A percentile compares a stretch with the other conserved stretches of the same genome.
These are phyloP conservation scores for Microcebus griseorufus DNA, from an alignment of 2,113 vertebrate genomes.

Conservation along the genomic window DNA sequence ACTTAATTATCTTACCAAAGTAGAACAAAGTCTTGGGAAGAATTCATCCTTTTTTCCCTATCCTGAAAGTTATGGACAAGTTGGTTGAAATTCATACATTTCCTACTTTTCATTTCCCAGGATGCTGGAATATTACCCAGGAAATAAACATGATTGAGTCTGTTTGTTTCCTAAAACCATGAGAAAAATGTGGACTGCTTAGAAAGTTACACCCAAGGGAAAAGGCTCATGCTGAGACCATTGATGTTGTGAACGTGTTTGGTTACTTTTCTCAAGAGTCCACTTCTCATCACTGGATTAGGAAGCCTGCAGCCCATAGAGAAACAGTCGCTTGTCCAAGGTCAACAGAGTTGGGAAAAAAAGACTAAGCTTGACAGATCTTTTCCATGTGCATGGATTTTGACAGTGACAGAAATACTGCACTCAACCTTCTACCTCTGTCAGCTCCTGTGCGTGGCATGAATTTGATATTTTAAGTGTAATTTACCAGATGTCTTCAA, in stretches of 20 bases:
- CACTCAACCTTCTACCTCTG: background rate
- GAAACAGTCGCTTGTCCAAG: background rate
- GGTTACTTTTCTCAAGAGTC: conserved; percentile 53
- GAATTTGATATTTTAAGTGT: conserved; percentile 33
- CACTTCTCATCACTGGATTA: background rate
- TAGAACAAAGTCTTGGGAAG: background rate
- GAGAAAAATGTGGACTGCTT: conserved; percentile 74
- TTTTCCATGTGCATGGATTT: no score
- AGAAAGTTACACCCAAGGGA: conserved; percentile 69
- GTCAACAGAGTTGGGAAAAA: background rate
- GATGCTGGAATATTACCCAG: conserved; percentile 8
- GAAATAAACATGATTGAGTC: conserved; percentile 47
- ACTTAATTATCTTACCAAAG: background rate
- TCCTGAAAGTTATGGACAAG: background rate
- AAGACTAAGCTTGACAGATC: background rate
- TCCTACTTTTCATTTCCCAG: conserved; percentile 57
- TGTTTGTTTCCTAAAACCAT: conserved; percentile 75
- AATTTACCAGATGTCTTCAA: conserved; percentile 1
- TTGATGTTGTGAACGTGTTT: background rate
- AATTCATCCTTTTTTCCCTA: background rate
- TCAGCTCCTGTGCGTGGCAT: background rate
- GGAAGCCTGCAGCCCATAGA: background rate
- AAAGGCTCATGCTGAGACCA: background rate
- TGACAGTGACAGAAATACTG: background rate
- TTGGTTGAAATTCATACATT: background rate